A percentile compares a stretch with the other conserved stretches of the same genome.
Evolutionary conservation across 2,797 vertebrate genomes (phyloP).

Genomic region (Chelon labrosus): DNA sequence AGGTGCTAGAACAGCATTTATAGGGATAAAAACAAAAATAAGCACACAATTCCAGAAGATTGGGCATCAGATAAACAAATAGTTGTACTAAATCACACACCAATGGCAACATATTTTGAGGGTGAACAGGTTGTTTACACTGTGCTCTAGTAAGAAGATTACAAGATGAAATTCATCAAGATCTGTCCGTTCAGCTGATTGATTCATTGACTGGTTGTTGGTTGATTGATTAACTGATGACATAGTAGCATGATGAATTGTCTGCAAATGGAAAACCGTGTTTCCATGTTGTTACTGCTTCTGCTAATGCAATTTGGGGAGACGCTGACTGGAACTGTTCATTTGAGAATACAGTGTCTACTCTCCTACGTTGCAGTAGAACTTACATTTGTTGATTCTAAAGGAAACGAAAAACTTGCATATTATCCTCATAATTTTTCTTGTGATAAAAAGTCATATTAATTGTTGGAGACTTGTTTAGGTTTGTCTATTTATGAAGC

Average conservation of each 20-base stretch:
- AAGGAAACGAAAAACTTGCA: too few species aligned
- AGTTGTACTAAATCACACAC: neutral
- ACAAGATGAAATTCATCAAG: too few species aligned
- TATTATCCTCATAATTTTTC: too few species aligned
- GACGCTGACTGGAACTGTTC: too few species aligned
- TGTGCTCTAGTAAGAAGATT: neutral
- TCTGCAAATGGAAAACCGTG: too few species aligned
- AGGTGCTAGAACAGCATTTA: neutral
- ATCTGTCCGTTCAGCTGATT: neutral
- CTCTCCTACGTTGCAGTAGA: neutral
- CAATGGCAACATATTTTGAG: neutral
- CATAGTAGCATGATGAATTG: neutral
- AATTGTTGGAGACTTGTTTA: too few species aligned
- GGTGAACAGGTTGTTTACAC: neutral
- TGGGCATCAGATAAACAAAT: neutral
- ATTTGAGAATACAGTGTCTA: neutral
- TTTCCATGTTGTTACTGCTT: neutral
- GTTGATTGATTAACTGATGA: neutral
- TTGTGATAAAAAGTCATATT: too few species aligned
- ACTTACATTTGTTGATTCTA: neutral
- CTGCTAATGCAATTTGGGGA: too few species aligned
- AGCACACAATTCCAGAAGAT: neutral
- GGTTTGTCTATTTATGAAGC: neutral
- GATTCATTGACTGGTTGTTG: too few species aligned
- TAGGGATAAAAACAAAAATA: neutral